Evolutionary conservation across 2,888 invertebrate genomes (phyloP).

Genomic region (Tinea pellionella): DNA sequence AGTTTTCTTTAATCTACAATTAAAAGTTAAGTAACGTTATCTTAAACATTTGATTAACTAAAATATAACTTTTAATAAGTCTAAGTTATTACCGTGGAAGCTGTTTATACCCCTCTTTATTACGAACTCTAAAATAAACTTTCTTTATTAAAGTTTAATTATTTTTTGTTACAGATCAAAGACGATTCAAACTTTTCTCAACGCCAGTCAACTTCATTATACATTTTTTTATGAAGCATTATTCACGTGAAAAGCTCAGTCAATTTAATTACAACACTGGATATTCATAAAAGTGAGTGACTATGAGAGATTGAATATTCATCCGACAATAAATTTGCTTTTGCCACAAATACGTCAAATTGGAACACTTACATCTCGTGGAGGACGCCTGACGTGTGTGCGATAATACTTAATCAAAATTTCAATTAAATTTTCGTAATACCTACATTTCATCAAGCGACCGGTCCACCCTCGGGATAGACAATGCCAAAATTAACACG

Average conservation of each 20-base stretch:
- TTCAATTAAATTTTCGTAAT: conserved; percentile 63
- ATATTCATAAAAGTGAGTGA: background rate
- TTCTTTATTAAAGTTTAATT: background rate
- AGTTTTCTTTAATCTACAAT: background rate
- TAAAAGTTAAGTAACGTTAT: background rate
- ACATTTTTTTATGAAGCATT: background rate
- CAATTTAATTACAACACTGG: background rate
- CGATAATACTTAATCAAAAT: conserved; percentile 59
- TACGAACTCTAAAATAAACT: background rate
- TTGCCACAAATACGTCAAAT: conserved; percentile 18
- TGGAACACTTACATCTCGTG: conserved; percentile 11
- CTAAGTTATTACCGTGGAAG: no score
- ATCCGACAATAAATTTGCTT: background rate
- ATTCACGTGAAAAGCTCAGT: background rate
- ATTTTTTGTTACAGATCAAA: background rate
- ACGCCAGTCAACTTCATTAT: background rate
- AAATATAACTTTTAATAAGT: no score
- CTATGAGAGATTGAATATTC: conserved; percentile 5
- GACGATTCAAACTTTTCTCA: background rate
- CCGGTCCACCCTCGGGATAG: conserved; percentile 24
- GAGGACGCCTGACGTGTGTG: conserved; percentile 32
- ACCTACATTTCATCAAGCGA: conserved; percentile 49
- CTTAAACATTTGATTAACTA: no score
- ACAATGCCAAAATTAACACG: conserved; percentile 43
- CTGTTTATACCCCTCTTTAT: no score